Conservation (phyloP, 2,888 invertebrate genomes). For the Temnothorax ravouxi region DNA sequence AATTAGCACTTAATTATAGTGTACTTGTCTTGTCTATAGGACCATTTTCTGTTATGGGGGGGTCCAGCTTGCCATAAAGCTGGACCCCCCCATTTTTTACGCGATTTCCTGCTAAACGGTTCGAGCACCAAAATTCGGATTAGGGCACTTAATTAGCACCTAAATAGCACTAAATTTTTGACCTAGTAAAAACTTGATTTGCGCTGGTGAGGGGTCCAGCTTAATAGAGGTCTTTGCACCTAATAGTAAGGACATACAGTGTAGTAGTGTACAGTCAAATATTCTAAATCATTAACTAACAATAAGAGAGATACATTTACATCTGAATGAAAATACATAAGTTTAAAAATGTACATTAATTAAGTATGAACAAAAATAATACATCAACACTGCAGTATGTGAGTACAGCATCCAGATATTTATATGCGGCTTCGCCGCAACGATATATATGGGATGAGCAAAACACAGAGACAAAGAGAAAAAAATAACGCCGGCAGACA, state of each 20-base stretch:
- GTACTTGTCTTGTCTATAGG: too few relatives aligned
- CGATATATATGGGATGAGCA: neutral
- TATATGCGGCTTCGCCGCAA: neutral
- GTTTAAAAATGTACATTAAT: neutral
- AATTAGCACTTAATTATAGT: too few relatives aligned
- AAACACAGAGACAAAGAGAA: neutral
- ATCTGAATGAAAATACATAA: neutral
- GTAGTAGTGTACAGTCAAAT: neutral
- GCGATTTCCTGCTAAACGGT: too few relatives aligned
- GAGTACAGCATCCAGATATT: slow-evolving; percentile 1
- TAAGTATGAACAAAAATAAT: neutral
- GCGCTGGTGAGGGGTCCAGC: too few relatives aligned
- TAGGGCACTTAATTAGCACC: too few relatives aligned
- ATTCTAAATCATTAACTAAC: neutral
- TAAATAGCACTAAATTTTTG: too few relatives aligned
- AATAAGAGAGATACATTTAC: neutral
- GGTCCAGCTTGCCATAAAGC: too few relatives aligned
- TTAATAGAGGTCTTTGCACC: too few relatives aligned
- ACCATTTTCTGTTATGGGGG: too few relatives aligned
- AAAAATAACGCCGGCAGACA: slow-evolving; percentile 39
- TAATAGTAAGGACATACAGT: neutral
- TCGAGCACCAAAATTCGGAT: too few relatives aligned
- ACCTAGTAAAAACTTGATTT: too few relatives aligned
- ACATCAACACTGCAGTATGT: neutral
- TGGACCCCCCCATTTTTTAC: too few relatives aligned